Evolutionary conservation across 2,888 invertebrate genomes (phyloP).

Genomic region (Cephus pygmeus): DNA sequence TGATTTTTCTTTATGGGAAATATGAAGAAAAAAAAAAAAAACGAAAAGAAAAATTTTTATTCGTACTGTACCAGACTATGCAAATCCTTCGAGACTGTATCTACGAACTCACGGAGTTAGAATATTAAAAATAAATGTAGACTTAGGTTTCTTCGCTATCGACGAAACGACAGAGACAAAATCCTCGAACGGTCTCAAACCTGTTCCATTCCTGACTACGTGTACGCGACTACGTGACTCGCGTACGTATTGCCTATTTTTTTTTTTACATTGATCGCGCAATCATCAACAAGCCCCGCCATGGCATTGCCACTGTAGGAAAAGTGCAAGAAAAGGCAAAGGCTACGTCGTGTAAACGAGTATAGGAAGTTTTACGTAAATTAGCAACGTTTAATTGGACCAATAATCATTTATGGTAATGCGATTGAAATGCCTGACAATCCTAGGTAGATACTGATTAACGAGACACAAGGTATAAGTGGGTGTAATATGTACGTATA

Average conservation of each 20-base stretch:
- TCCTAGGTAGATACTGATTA: background rate
- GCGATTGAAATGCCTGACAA: background rate
- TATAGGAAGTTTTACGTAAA: background rate
- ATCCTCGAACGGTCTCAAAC: background rate
- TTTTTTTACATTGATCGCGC: slow-evolving; percentile 12
- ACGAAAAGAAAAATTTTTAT: too few species aligned
- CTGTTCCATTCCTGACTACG: background rate
- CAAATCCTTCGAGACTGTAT: background rate
- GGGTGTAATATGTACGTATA: too few species aligned
- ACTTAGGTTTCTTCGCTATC: background rate
- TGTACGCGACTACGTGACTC: slow-evolving; percentile 37
- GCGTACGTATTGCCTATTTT: slow-evolving; percentile 35
- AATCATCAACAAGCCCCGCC: slow-evolving; percentile 12
- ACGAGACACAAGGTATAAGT: background rate
- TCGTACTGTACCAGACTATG: background rate
- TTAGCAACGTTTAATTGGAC: background rate
- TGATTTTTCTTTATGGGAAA: too few species aligned
- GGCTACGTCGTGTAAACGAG: background rate
- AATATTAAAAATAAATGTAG: background rate
- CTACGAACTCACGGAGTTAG: background rate
- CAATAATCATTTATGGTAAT: background rate
- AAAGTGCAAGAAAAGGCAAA: background rate
- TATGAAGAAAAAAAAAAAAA: background rate
- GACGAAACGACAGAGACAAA: background rate
- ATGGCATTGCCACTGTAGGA: background rate